Conservation (phyloP, 2,888 invertebrate species). For the Polydrusus pterygomalis region DNA sequence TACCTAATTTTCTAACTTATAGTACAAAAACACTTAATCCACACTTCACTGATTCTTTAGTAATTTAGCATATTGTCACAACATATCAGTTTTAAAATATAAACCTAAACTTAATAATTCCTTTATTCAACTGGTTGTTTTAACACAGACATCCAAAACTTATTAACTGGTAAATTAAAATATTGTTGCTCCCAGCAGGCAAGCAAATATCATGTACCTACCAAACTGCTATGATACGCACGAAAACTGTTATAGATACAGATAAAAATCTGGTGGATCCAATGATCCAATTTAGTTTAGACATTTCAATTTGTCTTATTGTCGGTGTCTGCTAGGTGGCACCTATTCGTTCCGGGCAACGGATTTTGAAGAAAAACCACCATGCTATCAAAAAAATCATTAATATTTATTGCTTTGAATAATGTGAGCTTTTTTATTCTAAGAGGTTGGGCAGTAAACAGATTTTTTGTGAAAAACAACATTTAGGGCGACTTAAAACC, state of each 20-base stretch:
- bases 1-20: too few relatives aligned
- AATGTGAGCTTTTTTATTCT: too few relatives aligned
- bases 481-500: too few relatives aligned
- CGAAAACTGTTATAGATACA: slow-evolving; percentile 29
- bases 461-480: too few relatives aligned
- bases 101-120: too few relatives aligned
- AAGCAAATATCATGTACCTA: background rate
- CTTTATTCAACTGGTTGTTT: background rate
- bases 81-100: too few relatives aligned
- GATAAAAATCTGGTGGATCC: slow-evolving; percentile 41
- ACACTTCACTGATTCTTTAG: too few relatives aligned
- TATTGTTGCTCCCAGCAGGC: slow-evolving; percentile 7
- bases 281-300: slow-evolving; percentile 46
- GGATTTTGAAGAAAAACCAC: background rate
- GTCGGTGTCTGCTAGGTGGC: slow-evolving; percentile 41
- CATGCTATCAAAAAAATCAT: background rate
- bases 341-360: slow-evolving; percentile 40
- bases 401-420: background rate
- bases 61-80: too few relatives aligned
- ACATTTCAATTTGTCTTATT: slow-evolving; percentile 44
- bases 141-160: background rate
- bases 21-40: too few relatives aligned
- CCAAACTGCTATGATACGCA: slow-evolving; percentile 15
- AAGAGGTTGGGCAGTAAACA: too few relatives aligned
- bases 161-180: background rate